These are phyloP conservation scores for Chelonus insularis DNA, from an alignment of 1,140 invertebrate species.

Conservation along the genomic window DNA sequence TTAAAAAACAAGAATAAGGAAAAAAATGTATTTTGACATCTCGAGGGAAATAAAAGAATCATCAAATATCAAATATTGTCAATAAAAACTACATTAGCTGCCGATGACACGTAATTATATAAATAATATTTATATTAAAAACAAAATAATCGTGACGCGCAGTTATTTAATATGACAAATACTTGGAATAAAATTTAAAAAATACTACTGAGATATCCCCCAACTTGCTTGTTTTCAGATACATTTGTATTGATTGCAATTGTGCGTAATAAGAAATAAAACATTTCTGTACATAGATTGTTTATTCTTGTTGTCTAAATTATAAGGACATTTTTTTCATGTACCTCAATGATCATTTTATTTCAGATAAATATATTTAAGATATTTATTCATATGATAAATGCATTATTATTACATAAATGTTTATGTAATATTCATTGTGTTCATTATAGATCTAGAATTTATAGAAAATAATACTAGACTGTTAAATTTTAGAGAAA, in stretches of 20 bases:
- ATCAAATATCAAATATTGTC: constrained; percentile 1
- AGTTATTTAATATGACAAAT: neutral
- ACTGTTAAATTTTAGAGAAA: no score
- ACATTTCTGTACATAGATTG: constrained; percentile 62
- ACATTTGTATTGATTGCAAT: constrained; percentile 65
- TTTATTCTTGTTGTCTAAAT: neutral
- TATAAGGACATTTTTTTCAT: no score
- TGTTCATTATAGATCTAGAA: no score
- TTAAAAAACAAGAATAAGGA: constrained; percentile 18
- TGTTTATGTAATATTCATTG: no score
- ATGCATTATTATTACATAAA: no score
- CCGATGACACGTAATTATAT: neutral
- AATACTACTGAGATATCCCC: constrained; percentile 60
- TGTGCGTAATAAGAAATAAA: constrained; percentile 64
- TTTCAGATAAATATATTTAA: no score
- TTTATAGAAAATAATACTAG: no score
- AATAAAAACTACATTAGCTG: constrained; percentile 11
- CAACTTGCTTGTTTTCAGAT: constrained; percentile 64
- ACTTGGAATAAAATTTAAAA: constrained; percentile 37
- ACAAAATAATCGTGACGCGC: no score
- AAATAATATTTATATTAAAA: neutral
- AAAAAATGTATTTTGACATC: constrained; percentile 26
- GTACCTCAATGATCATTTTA: no score
- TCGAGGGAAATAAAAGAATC: neutral
- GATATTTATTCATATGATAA: no score